Percentiles rank a stretch among this genome's conserved stretches.
These are phyloP conservation scores for Bombus waltoni DNA, from an alignment of 1,140 invertebrate species.

Conservation along the genomic window DNA sequence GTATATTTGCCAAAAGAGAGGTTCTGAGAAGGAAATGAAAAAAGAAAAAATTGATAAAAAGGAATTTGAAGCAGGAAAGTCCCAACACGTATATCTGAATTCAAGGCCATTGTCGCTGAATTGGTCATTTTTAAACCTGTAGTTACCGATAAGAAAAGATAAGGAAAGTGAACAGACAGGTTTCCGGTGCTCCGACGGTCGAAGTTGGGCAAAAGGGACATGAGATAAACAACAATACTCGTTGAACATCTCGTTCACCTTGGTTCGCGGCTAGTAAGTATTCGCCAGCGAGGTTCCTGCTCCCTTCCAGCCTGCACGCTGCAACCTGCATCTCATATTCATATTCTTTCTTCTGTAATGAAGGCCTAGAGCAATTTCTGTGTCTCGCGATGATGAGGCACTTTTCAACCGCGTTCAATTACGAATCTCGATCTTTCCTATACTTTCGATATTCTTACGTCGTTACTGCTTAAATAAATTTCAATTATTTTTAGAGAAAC, in stretches of 20 bases:
- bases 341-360: neutral
- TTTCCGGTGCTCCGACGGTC: neutral
- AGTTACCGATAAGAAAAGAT: too few species aligned
- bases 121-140: too few species aligned
- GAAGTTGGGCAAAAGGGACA: neutral
- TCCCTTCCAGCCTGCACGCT: neutral
- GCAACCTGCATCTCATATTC: neutral
- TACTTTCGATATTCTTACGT: neutral
- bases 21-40: neutral
- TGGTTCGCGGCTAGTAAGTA: neutral
- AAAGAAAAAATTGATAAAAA: neutral
- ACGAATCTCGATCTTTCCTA: too few species aligned
- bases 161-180: neutral
- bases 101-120: neutral
- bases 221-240: neutral
- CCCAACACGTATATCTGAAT: too few species aligned
- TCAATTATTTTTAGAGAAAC: too few species aligned
- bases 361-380: neutral
- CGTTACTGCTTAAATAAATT: neutral
- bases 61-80: neutral
- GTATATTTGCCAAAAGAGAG: neutral
- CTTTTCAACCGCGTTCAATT: neutral
- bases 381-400: neutral
- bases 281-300: neutral
- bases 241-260: constrained; percentile 40